Evolutionary conservation across 1,140 invertebrate genomes (phyloP).

Genomic region (Drosophila ohnishii): DNA sequence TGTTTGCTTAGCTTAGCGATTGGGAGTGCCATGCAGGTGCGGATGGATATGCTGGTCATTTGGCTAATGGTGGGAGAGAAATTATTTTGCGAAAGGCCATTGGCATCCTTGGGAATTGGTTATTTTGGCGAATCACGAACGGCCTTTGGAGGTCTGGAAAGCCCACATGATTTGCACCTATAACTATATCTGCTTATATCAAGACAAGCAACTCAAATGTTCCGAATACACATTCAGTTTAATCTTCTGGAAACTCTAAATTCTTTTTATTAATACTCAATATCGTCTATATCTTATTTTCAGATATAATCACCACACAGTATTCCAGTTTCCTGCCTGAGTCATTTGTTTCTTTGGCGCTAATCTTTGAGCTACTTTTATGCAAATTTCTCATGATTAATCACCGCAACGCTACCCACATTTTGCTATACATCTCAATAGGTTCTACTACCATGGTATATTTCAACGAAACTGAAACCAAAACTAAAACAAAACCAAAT

Average conservation of each 20-base stretch:
- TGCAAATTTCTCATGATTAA: constrained; percentile 41
- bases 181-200: too few relatives aligned
- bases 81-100: constrained; percentile 19
- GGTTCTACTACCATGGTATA: constrained; percentile 4
- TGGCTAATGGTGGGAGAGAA: constrained; percentile 55
- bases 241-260: constrained; percentile 1
- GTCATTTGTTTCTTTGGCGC: constrained; percentile 17
- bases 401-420: constrained; percentile 28
- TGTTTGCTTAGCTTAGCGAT: constrained; percentile 34
- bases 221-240: neutral
- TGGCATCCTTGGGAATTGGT: constrained; percentile 33
- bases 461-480: constrained; percentile 8
- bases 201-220: neutral
- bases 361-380: constrained; percentile 36
- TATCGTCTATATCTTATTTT: neutral
- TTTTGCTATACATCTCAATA: constrained; percentile 29
- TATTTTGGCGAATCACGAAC: constrained; percentile 3
- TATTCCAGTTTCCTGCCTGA: constrained; percentile 34
- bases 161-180: neutral
- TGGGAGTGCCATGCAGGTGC: constrained; percentile 63
- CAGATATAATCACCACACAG: neutral
- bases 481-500: constrained; percentile 45
- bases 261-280: neutral
- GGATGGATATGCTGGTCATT: constrained; percentile 50
- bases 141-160: neutral